Conservation (phyloP, 2,113 vertebrate genomes). For the Triplophysa tibetana region DNA sequence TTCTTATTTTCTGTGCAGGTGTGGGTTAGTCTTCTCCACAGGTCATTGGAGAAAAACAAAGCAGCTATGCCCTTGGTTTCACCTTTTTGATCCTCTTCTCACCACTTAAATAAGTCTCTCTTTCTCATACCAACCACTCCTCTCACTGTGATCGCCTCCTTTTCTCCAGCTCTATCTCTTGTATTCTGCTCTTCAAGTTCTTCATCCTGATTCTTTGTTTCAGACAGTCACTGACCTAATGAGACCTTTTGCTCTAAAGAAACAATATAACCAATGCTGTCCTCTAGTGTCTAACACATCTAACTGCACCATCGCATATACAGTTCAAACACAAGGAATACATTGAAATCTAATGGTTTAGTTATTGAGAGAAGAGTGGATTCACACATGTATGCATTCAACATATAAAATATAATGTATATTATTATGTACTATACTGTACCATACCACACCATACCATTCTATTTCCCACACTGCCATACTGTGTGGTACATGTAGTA, state of each 20-base stretch:
- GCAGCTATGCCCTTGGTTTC: not conserved
- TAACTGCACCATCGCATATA: constrained; percentile 1
- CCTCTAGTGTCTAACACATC: constrained; percentile 23
- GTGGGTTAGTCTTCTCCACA: constrained; percentile 7
- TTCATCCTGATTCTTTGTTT: not conserved
- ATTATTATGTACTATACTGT: too few relatives aligned
- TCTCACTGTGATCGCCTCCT: not conserved
- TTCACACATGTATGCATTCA: not conserved
- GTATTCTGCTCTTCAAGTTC: not conserved
- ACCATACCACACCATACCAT: too few relatives aligned
- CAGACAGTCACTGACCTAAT: not conserved
- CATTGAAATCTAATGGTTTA: not conserved
- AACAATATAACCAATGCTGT: constrained; percentile 26
- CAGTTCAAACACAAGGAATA: not conserved
- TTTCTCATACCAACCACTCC: not conserved
- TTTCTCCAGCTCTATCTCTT: not conserved
- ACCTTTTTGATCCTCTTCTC: constrained; percentile 13
- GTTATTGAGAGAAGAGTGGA: too few relatives aligned
- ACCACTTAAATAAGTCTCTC: constrained; percentile 39
- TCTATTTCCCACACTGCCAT: too few relatives aligned
- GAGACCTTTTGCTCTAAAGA: not conserved
- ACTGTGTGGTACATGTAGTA: too few relatives aligned
- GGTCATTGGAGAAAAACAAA: constrained; percentile 3
- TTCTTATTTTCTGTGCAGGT: not conserved
- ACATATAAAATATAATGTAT: not conserved